Conservation (phyloP, 2,113 vertebrate genomes). For the Aphyosemion australe region DNA sequence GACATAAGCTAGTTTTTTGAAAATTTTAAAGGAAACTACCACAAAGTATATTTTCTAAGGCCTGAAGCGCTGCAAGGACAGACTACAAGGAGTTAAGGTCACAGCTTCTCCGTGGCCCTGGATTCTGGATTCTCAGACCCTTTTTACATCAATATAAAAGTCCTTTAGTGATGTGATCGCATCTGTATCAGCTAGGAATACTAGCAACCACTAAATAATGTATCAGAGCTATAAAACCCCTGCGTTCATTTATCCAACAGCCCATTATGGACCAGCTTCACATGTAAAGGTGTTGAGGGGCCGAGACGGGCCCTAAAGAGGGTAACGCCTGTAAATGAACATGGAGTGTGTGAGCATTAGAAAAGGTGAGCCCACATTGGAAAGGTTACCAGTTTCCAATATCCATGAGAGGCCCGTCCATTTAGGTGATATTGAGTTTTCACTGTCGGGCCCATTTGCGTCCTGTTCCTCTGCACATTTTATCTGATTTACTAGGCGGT, state of each 20-base stretch:
- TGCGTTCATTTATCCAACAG: conserved; percentile 52
- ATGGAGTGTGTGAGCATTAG: conserved; percentile 35
- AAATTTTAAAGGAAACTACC: conserved; percentile 3
- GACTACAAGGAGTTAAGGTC: conserved; percentile 16
- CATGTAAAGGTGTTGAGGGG: conserved; percentile 42
- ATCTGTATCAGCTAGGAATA: not conserved
- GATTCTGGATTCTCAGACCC: not conserved
- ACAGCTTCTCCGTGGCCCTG: conserved; percentile 11
- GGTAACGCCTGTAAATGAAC: conserved; percentile 47
- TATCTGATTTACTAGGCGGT: conserved; percentile 69
- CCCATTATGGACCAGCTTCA: conserved; percentile 31
- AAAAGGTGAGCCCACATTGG: conserved; percentile 50
- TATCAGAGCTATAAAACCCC: conserved; percentile 49
- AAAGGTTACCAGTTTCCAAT: conserved; percentile 74
- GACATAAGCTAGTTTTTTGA: too few species aligned
- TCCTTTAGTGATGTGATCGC: not conserved
- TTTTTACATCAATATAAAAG: not conserved
- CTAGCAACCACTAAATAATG: conserved; percentile 19
- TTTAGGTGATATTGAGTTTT: conserved; percentile 74
- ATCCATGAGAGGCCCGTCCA: conserved; percentile 73
- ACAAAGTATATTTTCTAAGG: conserved; percentile 28
- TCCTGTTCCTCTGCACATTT: conserved; percentile 63
- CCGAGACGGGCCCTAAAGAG: conserved; percentile 23
- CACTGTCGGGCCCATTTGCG: conserved; percentile 61
- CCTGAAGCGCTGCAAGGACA: conserved; percentile 19